phyloP scores from a whole-genome alignment of 2,797 vertebrate species.

The Gila robusta region DNA sequence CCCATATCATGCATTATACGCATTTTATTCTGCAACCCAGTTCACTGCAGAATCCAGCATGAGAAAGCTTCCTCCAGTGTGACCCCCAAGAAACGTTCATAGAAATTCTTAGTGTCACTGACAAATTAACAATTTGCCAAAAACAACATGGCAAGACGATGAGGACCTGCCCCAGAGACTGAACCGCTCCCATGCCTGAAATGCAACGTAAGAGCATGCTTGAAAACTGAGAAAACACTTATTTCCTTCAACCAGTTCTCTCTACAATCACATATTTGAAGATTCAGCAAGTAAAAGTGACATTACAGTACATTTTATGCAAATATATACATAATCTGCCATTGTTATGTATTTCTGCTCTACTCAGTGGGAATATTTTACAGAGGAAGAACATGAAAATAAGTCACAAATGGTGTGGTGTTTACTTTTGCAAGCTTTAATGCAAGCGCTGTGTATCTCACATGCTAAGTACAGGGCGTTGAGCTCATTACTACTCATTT shows the following conservation, averaged over 20 bases:
- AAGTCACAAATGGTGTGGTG: background rate
- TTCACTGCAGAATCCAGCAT: background rate
- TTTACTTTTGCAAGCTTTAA: slow-evolving; percentile 19
- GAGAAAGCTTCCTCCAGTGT: slow-evolving; percentile 4
- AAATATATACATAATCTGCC: background rate
- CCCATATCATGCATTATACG: background rate
- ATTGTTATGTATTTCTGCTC: background rate
- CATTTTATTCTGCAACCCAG: background rate
- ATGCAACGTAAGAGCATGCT: background rate
- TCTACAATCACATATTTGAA: background rate
- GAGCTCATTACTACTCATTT: slow-evolving; percentile 26
- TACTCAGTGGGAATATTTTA: background rate
- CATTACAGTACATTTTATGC: background rate
- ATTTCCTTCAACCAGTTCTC: background rate
- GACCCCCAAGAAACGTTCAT: background rate
- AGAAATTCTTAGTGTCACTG: background rate
- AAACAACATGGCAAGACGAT: slow-evolving; percentile 26
- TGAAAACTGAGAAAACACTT: slow-evolving; percentile 29
- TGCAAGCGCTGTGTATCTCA: background rate
- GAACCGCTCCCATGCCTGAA: slow-evolving; percentile 1
- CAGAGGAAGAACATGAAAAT: background rate
- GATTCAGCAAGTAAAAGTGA: background rate
- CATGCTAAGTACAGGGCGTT: background rate
- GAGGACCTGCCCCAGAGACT: background rate
- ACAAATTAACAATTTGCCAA: slow-evolving; percentile 26